Conservation (phyloP, 2,888 invertebrate species). For the Diarsia dahlii region DNA sequence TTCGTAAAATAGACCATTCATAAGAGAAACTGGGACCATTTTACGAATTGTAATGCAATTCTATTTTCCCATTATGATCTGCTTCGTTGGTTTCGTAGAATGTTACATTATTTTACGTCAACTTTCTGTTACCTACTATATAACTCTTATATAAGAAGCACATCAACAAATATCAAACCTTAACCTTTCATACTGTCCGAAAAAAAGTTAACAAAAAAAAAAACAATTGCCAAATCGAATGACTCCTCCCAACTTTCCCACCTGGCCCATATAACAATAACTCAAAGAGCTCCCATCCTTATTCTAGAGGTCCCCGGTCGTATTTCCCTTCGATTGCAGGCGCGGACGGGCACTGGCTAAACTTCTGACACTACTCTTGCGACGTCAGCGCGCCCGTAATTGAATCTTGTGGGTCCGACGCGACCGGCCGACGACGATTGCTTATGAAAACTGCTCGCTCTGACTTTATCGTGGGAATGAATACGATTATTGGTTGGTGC, state of each 20-base stretch:
- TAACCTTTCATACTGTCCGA: not conserved
- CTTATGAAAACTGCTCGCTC: slow-evolving; percentile 72
- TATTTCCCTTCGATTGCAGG: slow-evolving; percentile 64
- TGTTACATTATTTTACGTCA: not conserved
- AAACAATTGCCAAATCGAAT: slow-evolving; percentile 52
- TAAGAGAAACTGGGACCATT: too few species aligned
- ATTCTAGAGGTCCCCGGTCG: slow-evolving; percentile 50
- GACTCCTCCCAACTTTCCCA: slow-evolving; percentile 35
- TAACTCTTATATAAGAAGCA: not conserved
- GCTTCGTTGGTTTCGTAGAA: not conserved
- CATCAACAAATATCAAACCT: not conserved
- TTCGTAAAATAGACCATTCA: too few species aligned
- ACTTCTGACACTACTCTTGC: slow-evolving; percentile 77
- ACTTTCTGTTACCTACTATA: not conserved
- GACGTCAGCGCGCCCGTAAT: slow-evolving; percentile 80
- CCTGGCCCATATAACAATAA: slow-evolving; percentile 64
- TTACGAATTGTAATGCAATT: too few species aligned
- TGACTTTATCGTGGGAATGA: slow-evolving; percentile 63
- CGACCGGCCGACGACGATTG: slow-evolving; percentile 67
- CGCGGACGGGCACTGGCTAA: slow-evolving; percentile 70
- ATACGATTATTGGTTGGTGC: slow-evolving; percentile 60
- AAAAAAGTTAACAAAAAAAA: slow-evolving; percentile 28
- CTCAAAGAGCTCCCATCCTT: slow-evolving; percentile 47
- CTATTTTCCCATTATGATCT: too few species aligned
- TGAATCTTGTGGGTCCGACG: slow-evolving; percentile 81